Evolutionary conservation across 2,888 invertebrate genomes (phyloP), one percentile per base, ranked within the genome.

Genomic region (Ophraella communa): DNA sequence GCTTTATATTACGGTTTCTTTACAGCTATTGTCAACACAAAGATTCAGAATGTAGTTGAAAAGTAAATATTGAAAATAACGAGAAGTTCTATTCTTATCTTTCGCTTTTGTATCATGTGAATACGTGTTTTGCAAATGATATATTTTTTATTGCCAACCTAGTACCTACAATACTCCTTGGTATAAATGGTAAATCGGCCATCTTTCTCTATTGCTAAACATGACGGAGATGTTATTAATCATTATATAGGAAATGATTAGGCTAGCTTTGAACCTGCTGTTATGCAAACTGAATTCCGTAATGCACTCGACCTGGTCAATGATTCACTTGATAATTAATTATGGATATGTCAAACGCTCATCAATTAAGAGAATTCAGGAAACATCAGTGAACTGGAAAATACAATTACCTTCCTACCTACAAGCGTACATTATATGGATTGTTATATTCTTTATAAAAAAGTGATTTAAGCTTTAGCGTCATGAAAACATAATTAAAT

Each of bases 221-320:
- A 47, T 11, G 33, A 30, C 47, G 17, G 24, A 7, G n/a, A 20
- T 47, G 33, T 33, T 21, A 57, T 57, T 47, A 57, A 57, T 57
- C 57, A 57, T 23, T 33, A 47, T n/a, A n/a, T 33, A 20, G 57
- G 45, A 45, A 47, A 45, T 57, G 23, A 57, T 14, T 30, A 57
- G 17, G 14, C 47, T 47, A 47, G 45, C 21, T 57, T 45, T 30
- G 33, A 33, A 23, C 30, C 57, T 33, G 23, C 57, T 57, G 23
- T 47, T 45, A 57, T 57, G 33, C 47, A 49, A 57, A 57, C 23
- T 14, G 33, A 57, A n/a, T 57, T 57, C 33, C 47, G 20, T 47
- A 57, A 27, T 57, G 47, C 18, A 45, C 33, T 21, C 30, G 33
- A 21, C 30, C 47, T 35, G 20, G 30, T 21, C 20, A 30, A 44